Evolutionary conservation across 2,113 vertebrate genomes (phyloP).

Genomic region (Takifugu bimaculatus): DNA sequence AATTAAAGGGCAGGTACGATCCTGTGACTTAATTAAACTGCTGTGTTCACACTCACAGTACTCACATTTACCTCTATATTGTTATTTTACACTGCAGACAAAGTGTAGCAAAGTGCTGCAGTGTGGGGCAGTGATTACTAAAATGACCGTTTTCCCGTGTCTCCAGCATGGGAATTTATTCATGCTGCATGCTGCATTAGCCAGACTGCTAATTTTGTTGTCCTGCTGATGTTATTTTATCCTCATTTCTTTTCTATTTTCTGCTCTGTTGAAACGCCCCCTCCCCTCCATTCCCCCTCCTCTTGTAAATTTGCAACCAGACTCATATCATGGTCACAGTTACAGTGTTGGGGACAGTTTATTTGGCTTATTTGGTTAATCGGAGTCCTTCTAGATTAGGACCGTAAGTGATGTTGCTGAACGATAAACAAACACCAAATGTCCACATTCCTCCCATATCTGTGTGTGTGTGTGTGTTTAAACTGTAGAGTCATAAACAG

Average conservation of each 20-base stretch:
- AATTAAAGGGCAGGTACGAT: constrained; percentile 24
- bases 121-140: too few relatives aligned
- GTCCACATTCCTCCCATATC: constrained; percentile 66
- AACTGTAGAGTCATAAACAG: constrained; percentile 64
- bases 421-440: constrained; percentile 69
- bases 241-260: too few relatives aligned
- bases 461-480: constrained; percentile 50
- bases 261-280: too few relatives aligned
- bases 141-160: too few relatives aligned
- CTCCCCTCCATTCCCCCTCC: constrained; percentile 5
- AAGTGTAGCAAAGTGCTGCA: too few relatives aligned
- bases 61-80: constrained; percentile 14
- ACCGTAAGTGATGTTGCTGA: constrained; percentile 53
- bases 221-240: not conserved
- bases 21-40: constrained; percentile 60
- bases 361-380: constrained; percentile 44
- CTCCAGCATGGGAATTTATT: not conserved
- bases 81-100: not conserved
- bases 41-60: constrained; percentile 36
- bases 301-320: constrained; percentile 24
- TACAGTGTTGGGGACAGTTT: constrained; percentile 36
- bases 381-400: constrained; percentile 59
- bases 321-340: constrained; percentile 22
- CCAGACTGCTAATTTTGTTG: not conserved
- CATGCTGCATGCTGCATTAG: not conserved